Base-by-base conservation (phyloP, 2,113 vertebrate genomes). In the Tursiops truncatus region DNA sequence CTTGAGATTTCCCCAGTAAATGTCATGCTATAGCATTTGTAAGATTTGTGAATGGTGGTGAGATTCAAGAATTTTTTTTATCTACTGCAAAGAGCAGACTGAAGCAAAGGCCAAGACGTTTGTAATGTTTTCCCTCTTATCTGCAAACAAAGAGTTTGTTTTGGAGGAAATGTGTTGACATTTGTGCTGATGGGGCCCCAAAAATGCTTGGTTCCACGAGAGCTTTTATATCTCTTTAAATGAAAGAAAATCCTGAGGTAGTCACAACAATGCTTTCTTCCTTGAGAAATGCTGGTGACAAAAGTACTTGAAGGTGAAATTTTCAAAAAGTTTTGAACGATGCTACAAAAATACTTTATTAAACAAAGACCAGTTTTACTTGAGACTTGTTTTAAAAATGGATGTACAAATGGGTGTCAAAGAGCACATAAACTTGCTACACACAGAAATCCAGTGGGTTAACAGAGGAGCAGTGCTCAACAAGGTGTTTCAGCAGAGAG, bases 221-320 rank as follows among this genome's bases (percentile, higher is more conserved):
- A 63, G 20, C 17, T 36, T 76, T 95, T 74, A 13, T 47, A 14
- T 4, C 15, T 89, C 47, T 91, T 81, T 71, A 89, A 94, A 91
- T 53, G 47, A 47, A 91, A 73, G 47, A 79, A 63, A 26, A 47
- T 77, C 17, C n/a, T 18, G 9, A 53, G 1, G 26, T 44, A 63
- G 12, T 82, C 38, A 79, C 20, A 41, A 36, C 18, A 60, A 17
- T 62, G 1, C 2, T 88, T 80, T 86, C 41, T 88, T 86, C 11
- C 41, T 3, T 4, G 38, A 60, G 33, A 76, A 38, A 36, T 58
- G 2, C 14, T 70, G n/a, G 41, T 25, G 41, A 28, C 21, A 41
- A 58, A 41, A 25, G 56, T 65, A 65, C n/a, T 82, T 44, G 3
- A 23, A 60, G 17, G 41, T 73, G 15, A 58, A 53, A n/a, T 44